These are phyloP conservation scores for Embidobia sp. DNA, from an alignment of 2,888 invertebrate genomes.

Conservation along the genomic window DNA sequence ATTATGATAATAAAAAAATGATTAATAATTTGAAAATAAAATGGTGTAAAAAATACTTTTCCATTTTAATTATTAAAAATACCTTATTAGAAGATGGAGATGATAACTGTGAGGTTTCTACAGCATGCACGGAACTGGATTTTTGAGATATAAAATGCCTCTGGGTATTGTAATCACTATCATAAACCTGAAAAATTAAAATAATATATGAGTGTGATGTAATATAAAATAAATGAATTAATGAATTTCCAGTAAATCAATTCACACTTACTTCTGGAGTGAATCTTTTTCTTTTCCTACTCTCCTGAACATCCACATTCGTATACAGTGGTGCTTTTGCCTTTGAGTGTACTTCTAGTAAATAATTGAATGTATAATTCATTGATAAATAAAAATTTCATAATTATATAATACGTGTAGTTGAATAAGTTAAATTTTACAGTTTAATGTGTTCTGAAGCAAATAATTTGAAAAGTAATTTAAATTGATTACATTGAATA, in stretches of 20 bases:
- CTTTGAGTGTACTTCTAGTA: conserved; percentile 42
- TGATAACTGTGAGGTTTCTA: neutral
- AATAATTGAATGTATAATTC: no score
- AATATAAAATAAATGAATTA: neutral
- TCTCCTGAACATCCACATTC: conserved; percentile 33
- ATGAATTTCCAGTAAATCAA: neutral
- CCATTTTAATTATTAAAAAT: neutral
- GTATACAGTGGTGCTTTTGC: conserved; percentile 19
- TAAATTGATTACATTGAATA: no score
- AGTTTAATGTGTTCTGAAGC: no score
- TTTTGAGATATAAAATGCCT: conserved; percentile 13
- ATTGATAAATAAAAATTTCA: no score
- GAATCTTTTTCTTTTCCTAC: conserved; percentile 54
- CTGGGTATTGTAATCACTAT: conserved; percentile 17
- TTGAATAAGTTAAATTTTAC: neutral
- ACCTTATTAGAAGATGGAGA: conserved; percentile 27
- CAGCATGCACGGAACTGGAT: no score
- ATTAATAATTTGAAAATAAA: no score
- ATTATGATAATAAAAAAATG: no score
- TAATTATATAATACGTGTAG: no score
- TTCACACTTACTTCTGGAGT: conserved; percentile 32
- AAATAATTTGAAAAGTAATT: no score
- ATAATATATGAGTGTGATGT: neutral
- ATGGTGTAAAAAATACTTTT: neutral
- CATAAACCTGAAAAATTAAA: conserved; percentile 22